Base-by-base conservation (phyloP, 1,140 invertebrate species). In the Parapsyche elsis region DNA sequence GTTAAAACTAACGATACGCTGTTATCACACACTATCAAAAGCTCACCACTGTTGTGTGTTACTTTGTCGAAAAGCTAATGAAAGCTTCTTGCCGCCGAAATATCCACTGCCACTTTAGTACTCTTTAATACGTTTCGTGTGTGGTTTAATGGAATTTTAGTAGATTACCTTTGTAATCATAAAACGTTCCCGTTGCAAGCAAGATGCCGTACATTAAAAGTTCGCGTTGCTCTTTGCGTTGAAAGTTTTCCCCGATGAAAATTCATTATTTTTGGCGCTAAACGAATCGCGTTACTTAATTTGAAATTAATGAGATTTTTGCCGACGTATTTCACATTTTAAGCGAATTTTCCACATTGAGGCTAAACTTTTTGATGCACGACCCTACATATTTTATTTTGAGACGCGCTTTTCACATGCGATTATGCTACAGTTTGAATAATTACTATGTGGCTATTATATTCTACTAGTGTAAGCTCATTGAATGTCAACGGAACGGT, bases 181-280 rank as follows among this genome's bases (percentile, higher is more conserved):
- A 67, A 67, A 67, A 30, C 24, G 10, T 67, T 24, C 49, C 2
- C 12, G 49, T 53, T 14, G 10, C 16, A 14, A 14, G 2, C 49
- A 2, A 10, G 24, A 67, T 23, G 64, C 24, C 64, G 23, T 21
- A 19, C 57, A 61, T 61, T 61, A 38, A 38, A 61, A 9, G 57
- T 19, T 16, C 57, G 30, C 30, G 57, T 61, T 61, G 57, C 5
- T 21, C 21, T 61, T 61, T 21, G 57, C 57, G 16, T 21, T 61
- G 5, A 67, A 67, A 67, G 64, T 67, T 67, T 67, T 67, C 24
- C 23, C 64, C 49, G 10, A 10, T 23, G 23, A 12, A 30, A 67
- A 67, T 21, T 67, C 64, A 67, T 67, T 26, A 67, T 67, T 67
- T 67, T 26, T n/a, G 23, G 24, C 21, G 64, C 26, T 67, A 67